Conservation (phyloP, 2,888 invertebrate genomes). For the Cybosia mesomella region DNA sequence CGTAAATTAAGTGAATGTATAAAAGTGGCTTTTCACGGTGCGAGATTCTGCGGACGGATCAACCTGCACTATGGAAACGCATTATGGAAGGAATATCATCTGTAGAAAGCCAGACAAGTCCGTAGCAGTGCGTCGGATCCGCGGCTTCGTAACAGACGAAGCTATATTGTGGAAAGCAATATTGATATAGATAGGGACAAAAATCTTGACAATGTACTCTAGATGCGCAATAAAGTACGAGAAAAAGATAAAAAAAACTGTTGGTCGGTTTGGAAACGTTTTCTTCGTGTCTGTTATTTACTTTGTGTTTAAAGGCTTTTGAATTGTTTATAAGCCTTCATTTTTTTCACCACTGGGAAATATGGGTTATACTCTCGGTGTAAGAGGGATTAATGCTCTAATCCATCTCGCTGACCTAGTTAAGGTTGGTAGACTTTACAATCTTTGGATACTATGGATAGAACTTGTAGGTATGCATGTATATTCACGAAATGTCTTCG, state of each 20-base stretch:
- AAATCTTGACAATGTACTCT: no score
- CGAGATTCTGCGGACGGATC: not conserved
- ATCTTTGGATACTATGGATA: not conserved
- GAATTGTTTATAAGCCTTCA: not conserved
- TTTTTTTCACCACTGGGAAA: not conserved
- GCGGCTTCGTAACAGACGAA: no score
- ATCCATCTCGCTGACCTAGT: not conserved
- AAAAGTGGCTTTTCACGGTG: not conserved
- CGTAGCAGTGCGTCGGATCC: no score
- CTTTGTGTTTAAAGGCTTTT: not conserved
- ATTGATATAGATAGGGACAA: no score
- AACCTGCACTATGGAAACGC: not conserved
- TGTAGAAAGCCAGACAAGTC: not conserved
- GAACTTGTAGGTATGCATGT: not conserved
- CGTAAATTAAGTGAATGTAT: not conserved
- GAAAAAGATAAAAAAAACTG: not conserved
- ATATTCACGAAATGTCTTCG: not conserved
- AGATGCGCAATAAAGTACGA: no score
- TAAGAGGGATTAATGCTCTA: not conserved
- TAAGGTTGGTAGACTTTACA: not conserved
- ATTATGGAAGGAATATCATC: not conserved
- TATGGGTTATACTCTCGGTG: not conserved
- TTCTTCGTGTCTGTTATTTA: not conserved
- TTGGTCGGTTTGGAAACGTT: not conserved
- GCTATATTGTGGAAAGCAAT: no score